A percentile compares a stretch with the other conserved stretches of the same genome.
Conservation (phyloP, 2,797 vertebrate genomes). For the Margarornis squamiger region DNA sequence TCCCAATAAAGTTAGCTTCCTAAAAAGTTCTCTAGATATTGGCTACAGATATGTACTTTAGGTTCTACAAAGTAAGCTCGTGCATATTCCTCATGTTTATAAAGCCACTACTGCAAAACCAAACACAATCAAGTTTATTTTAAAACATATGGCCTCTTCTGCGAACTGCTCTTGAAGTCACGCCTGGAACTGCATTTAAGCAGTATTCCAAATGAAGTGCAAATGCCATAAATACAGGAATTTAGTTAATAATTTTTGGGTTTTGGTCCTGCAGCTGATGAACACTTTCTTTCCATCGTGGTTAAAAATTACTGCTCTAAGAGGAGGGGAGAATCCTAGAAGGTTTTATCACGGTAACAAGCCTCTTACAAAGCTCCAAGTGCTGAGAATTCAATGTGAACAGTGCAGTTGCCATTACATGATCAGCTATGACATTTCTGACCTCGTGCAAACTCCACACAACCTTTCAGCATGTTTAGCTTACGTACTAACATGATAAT, state of each 20-base stretch:
- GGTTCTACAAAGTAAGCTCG: not conserved
- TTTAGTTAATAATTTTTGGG: not conserved
- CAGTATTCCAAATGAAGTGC: not conserved
- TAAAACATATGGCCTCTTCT: not conserved
- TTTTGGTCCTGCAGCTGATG: not conserved
- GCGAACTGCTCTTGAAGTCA: not conserved
- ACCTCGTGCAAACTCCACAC: not conserved
- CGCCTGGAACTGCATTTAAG: not conserved
- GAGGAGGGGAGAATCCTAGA: not conserved
- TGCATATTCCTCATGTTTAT: not conserved
- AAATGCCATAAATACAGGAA: not conserved
- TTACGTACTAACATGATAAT: rapidly evolving
- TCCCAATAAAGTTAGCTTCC: not conserved
- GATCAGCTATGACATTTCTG: not conserved
- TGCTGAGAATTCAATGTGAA: not conserved
- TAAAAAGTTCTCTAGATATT: not conserved
- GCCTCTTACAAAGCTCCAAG: not conserved
- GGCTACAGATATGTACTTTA: not conserved
- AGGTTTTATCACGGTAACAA: not conserved
- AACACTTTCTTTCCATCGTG: not conserved
- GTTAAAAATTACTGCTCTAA: not conserved
- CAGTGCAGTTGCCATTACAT: not conserved
- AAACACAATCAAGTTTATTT: not conserved
- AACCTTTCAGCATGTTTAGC: not conserved
- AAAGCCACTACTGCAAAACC: not conserved